phyloP scores from a whole-genome alignment of 2,113 vertebrate species.

The Aldabrachelys gigantea region DNA sequence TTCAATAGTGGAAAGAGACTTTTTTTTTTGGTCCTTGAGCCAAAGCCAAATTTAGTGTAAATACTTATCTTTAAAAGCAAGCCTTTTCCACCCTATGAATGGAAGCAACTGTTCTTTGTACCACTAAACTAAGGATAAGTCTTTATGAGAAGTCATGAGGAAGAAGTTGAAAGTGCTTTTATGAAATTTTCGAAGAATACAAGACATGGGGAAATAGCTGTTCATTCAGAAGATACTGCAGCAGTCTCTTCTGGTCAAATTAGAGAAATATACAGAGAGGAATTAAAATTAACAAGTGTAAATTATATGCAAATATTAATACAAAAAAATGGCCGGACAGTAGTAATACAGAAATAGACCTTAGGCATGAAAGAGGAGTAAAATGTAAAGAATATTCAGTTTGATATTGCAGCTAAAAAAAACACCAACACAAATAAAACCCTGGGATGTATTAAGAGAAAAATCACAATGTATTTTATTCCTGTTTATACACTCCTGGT shows the following conservation, averaged over 20 bases:
- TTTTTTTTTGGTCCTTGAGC: neutral
- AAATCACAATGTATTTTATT: neutral
- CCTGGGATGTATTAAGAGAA: neutral
- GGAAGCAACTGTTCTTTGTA: neutral
- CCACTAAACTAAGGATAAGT: neutral
- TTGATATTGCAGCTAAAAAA: neutral
- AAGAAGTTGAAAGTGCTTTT: neutral
- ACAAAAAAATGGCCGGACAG: neutral
- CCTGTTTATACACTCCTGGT: neutral
- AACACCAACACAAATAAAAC: neutral
- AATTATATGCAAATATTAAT: neutral
- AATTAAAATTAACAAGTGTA: neutral
- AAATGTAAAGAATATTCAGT: neutral
- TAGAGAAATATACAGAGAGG: neutral
- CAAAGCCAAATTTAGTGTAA: neutral
- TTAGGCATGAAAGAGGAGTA: neutral
- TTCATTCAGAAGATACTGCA: neutral
- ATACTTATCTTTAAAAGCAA: neutral
- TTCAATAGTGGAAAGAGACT: neutral
- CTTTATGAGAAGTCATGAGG: neutral
- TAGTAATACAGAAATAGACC: neutral
- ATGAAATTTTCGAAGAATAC: neutral
- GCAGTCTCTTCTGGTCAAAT: neutral
- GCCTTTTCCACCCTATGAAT: neutral
- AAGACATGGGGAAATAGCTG: neutral